These are phyloP conservation scores for Chiloscyllium plagiosum DNA, from an alignment of 2,113 vertebrate genomes.

Conservation along the genomic window DNA sequence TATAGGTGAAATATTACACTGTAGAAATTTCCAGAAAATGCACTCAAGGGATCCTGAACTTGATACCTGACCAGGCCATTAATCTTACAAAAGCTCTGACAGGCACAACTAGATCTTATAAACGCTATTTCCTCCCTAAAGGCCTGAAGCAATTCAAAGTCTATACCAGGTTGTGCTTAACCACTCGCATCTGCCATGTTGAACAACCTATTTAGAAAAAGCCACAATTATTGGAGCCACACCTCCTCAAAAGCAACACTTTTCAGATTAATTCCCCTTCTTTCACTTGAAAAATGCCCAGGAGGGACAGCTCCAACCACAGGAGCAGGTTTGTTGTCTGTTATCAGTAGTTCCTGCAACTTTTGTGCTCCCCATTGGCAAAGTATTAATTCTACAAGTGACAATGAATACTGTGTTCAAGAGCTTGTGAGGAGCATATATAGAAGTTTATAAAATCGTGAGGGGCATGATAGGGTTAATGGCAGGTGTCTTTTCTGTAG, in stretches of 20 bases:
- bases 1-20: slow-evolving; percentile 14
- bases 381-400: slow-evolving; percentile 7
- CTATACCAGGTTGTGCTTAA: slow-evolving; percentile 41
- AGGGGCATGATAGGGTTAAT: too few species aligned
- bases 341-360: neutral
- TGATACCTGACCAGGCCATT: slow-evolving; percentile 47
- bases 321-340: slow-evolving; percentile 32
- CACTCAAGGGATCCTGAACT: slow-evolving; percentile 40
- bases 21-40: neutral
- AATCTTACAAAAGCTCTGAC: slow-evolving; percentile 52
- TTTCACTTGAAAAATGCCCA: slow-evolving; percentile 42
- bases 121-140: slow-evolving; percentile 46
- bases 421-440: neutral
- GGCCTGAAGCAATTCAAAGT: slow-evolving; percentile 43
- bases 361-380: neutral
- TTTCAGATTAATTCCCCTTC: slow-evolving; percentile 43
- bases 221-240: slow-evolving; percentile 45
- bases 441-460: too few species aligned
- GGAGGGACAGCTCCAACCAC: slow-evolving; percentile 40
- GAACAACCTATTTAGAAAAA: slow-evolving; percentile 43
- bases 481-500: too few species aligned
- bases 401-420: neutral
- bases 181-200: slow-evolving; percentile 46
- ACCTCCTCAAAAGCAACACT: slow-evolving; percentile 40
- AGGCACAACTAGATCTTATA: slow-evolving; percentile 47